Conservation (phyloP, 2,888 invertebrate species). For the Biston betularia region DNA sequence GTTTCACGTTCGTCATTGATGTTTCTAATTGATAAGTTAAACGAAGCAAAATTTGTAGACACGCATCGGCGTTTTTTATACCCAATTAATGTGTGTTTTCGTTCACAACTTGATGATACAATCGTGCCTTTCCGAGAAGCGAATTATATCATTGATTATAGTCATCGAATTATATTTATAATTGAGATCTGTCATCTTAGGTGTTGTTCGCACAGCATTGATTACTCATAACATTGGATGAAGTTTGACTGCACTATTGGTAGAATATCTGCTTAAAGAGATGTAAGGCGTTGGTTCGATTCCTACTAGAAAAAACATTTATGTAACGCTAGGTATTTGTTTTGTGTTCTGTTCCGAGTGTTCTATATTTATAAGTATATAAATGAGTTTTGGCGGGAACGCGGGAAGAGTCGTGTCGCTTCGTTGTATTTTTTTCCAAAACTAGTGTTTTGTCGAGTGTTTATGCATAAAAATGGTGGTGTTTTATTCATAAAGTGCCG, state of each 20-base stretch:
- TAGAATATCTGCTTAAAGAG: too few relatives aligned
- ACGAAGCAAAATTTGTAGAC: constrained; percentile 51
- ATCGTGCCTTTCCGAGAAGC: constrained; percentile 34
- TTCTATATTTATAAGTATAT: too few relatives aligned
- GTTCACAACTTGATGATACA: constrained; percentile 40
- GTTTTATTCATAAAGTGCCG: too few relatives aligned
- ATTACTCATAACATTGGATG: neutral
- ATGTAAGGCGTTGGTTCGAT: too few relatives aligned
- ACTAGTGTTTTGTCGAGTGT: too few relatives aligned
- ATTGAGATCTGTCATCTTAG: neutral
- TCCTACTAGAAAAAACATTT: neutral
- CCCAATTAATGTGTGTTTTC: constrained; percentile 49
- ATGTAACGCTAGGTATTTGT: too few relatives aligned
- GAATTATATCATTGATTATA: constrained; percentile 8
- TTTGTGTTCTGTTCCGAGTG: too few relatives aligned
- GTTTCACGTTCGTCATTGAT: constrained; percentile 46
- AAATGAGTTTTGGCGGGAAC: too few relatives aligned
- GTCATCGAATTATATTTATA: too few relatives aligned
- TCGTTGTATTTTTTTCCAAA: too few relatives aligned
- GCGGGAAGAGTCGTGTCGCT: too few relatives aligned
- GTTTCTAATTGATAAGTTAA: constrained; percentile 53
- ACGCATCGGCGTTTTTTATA: constrained; percentile 57
- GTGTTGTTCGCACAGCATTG: constrained; percentile 2
- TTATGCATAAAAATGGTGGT: too few relatives aligned
- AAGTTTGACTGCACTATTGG: neutral